A percentile compares a stretch with the other conserved stretches of the same genome.
Conservation (phyloP, 2,888 invertebrate genomes). For the Catocala sponsa region DNA sequence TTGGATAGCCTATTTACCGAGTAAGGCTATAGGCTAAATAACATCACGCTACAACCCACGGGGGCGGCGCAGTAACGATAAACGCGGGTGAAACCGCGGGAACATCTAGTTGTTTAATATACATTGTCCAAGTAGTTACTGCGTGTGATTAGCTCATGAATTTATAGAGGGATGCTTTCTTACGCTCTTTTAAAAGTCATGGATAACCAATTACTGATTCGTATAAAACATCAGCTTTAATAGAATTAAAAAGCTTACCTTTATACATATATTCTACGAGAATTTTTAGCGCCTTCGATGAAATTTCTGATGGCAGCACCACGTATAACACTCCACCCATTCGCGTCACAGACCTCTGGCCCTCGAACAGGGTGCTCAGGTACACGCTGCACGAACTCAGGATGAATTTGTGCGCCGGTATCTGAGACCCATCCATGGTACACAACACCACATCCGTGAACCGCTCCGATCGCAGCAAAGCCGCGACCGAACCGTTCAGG, state of each 20-base stretch:
- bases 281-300: constrained; percentile 93
- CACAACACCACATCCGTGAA: constrained; percentile 95
- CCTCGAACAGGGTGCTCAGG: constrained; percentile 79
- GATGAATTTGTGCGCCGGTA: constrained; percentile 95
- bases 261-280: constrained; percentile 96
- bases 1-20: too few relatives aligned
- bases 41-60: too few relatives aligned
- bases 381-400: constrained; percentile 93
- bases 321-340: constrained; percentile 89
- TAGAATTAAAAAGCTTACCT: constrained; percentile 67
- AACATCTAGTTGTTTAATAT: too few relatives aligned
- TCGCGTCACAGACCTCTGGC: constrained; percentile 78
- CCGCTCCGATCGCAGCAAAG: constrained; percentile 92
- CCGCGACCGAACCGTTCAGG: constrained; percentile 94
- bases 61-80: too few relatives aligned
- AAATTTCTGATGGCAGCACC: constrained; percentile 94
- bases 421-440: constrained; percentile 93
- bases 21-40: too few relatives aligned
- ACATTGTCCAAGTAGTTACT: too few relatives aligned
- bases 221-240: too few relatives aligned
- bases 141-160: too few relatives aligned
- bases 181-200: too few relatives aligned
- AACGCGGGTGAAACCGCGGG: too few relatives aligned
- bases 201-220: too few relatives aligned
- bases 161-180: too few relatives aligned